Conservation (phyloP, 2,113 vertebrate genomes). For the Oncorhynchus nerka region DNA sequence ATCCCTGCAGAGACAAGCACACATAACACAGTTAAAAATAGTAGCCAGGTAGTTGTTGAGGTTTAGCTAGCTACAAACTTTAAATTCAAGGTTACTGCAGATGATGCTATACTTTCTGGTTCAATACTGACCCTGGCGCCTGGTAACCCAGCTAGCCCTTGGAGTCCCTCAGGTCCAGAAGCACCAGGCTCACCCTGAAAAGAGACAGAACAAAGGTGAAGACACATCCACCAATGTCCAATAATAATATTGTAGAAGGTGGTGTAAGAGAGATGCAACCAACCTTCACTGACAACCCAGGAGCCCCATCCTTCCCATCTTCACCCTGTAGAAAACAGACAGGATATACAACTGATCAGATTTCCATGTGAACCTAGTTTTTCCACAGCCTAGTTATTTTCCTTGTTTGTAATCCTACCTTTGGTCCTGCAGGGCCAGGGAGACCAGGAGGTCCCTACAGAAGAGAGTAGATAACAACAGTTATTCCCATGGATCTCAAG, state of each 20-base stretch:
- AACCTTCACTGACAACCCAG: slow-evolving; percentile 73
- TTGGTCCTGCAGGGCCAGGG: slow-evolving; percentile 66
- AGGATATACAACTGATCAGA: neutral
- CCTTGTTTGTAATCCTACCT: slow-evolving; percentile 55
- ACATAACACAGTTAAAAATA: neutral
- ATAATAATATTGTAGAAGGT: neutral
- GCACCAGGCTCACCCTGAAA: slow-evolving; percentile 70
- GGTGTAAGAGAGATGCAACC: neutral
- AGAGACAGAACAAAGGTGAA: neutral
- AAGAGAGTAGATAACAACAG: slow-evolving; percentile 1
- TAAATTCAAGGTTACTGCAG: neutral
- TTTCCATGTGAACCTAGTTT: neutral
- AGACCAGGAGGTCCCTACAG: slow-evolving; percentile 62
- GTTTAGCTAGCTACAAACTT: too few species aligned
- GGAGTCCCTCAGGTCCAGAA: slow-evolving; percentile 59
- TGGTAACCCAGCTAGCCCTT: slow-evolving; percentile 71
- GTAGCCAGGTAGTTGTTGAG: neutral
- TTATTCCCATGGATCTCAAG: neutral
- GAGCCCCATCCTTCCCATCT: slow-evolving; percentile 62
- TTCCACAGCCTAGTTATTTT: neutral
- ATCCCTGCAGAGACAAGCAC: slow-evolving; percentile 70
- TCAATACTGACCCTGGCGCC: slow-evolving; percentile 66
- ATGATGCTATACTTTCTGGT: too few species aligned
- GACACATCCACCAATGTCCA: too few species aligned
- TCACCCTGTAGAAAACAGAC: slow-evolving; percentile 62